phyloP scores from a whole-genome alignment of 2,888 invertebrate genomes.

The Agrilus mali region DNA sequence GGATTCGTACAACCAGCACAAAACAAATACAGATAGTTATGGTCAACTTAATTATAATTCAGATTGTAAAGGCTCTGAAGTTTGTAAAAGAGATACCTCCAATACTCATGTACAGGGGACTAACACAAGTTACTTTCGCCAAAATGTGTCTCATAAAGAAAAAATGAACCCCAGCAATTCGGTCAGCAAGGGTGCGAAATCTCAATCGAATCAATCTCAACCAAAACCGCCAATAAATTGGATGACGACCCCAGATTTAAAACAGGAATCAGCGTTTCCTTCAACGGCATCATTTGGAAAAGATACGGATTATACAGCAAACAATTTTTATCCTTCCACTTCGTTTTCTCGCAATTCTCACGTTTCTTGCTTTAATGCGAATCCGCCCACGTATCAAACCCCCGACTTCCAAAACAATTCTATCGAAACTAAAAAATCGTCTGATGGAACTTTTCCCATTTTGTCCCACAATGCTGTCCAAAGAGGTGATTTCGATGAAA shows the following conservation, averaged over 20 bases:
- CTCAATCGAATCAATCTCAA: conserved; percentile 13
- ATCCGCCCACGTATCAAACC: conserved; percentile 16
- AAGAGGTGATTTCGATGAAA: conserved; percentile 29
- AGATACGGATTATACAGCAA: conserved; percentile 20
- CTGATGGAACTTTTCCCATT: conserved; percentile 17
- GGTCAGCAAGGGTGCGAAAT: neutral
- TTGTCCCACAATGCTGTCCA: conserved; percentile 20
- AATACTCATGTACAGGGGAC: conserved; percentile 2
- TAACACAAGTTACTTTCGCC: conserved; percentile 6
- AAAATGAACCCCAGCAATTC: conserved; percentile 2
- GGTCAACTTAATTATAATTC: conserved; percentile 2
- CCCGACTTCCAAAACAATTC: conserved; percentile 16
- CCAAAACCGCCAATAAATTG: conserved; percentile 43
- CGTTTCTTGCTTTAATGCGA: conserved; percentile 21
- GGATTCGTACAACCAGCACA: too few species aligned
- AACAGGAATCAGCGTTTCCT: conserved; percentile 18
- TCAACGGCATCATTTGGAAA: conserved; percentile 34
- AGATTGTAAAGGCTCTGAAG: conserved; percentile 2
- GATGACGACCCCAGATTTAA: conserved; percentile 47
- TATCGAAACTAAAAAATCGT: conserved; percentile 16
- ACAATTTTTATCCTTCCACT: conserved; percentile 19
- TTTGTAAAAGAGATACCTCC: conserved; percentile 3
- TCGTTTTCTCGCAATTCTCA: conserved; percentile 18
- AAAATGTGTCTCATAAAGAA: conserved; percentile 5
- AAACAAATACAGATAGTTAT: too few species aligned